Percentiles rank a stretch among this genome's conserved stretches.
These are phyloP conservation scores for Taxidea taxus DNA, from an alignment of 2,113 vertebrate genomes.

Conservation along the genomic window DNA sequence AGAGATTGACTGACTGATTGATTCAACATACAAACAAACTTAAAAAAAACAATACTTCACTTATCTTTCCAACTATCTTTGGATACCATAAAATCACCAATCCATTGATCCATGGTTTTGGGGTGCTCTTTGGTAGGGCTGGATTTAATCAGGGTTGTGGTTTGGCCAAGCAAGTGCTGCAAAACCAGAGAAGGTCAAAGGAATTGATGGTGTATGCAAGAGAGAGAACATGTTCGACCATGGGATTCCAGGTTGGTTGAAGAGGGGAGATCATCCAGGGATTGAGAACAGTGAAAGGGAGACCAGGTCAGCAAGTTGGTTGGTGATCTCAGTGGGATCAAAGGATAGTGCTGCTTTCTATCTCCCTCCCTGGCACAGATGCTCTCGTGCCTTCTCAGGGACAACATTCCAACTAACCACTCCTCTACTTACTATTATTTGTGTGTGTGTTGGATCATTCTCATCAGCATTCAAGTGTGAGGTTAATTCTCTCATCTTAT, in stretches of 20 bases:
- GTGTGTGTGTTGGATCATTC: neutral
- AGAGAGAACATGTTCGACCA: neutral
- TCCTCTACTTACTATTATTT: neutral
- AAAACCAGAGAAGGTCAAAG: neutral
- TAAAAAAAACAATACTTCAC: neutral
- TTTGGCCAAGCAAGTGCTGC: neutral
- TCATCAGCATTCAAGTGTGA: neutral
- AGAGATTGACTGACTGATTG: neutral
- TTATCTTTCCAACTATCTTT: neutral
- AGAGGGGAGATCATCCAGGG: neutral
- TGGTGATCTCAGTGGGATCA: neutral
- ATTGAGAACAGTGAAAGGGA: neutral
- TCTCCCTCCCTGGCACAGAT: neutral
- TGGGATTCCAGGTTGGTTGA: neutral
- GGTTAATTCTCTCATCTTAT: neutral
- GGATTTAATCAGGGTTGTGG: neutral
- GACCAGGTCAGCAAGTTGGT: neutral
- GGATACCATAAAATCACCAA: neutral
- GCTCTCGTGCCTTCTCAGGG: neutral
- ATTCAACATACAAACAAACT: neutral
- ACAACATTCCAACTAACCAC: neutral
- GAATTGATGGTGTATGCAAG: too few relatives aligned
- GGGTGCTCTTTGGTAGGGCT: neutral
- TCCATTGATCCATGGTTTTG: neutral
- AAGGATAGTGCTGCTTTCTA: neutral